Conservation (phyloP, 2,113 vertebrate species). For the human region DNA sequence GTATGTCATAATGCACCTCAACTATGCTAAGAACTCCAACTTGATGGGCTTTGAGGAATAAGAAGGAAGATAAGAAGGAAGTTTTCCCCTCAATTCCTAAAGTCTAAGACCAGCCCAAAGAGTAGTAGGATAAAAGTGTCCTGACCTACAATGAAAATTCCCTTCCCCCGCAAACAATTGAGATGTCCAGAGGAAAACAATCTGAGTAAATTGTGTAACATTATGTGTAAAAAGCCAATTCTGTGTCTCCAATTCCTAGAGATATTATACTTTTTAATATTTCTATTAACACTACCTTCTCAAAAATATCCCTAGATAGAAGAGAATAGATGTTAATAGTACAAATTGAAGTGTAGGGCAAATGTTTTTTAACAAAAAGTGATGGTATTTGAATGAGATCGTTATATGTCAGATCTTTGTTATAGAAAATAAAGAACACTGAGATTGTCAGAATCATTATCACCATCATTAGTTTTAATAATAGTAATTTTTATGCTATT, state of each 20-base stretch:
- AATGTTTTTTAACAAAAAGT: background rate
- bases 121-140: too few relatives aligned
- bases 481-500: background rate
- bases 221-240: background rate
- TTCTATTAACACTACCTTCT: background rate
- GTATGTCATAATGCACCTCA: background rate
- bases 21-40: background rate
- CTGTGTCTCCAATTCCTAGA: background rate
- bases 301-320: background rate
- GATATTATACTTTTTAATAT: background rate
- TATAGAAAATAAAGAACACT: background rate
- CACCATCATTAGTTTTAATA: background rate
- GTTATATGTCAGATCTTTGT: background rate
- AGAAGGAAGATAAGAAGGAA: background rate
- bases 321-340: background rate
- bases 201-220: background rate
- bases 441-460: background rate
- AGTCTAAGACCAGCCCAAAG: background rate
- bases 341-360: background rate
- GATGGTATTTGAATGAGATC: background rate
- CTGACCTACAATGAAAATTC: too few relatives aligned
- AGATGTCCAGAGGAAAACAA: background rate
- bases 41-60: background rate
- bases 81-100: background rate
- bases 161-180: background rate